Base-by-base conservation (phyloP, 2,797 vertebrate species). In the Vireo griseus region DNA sequence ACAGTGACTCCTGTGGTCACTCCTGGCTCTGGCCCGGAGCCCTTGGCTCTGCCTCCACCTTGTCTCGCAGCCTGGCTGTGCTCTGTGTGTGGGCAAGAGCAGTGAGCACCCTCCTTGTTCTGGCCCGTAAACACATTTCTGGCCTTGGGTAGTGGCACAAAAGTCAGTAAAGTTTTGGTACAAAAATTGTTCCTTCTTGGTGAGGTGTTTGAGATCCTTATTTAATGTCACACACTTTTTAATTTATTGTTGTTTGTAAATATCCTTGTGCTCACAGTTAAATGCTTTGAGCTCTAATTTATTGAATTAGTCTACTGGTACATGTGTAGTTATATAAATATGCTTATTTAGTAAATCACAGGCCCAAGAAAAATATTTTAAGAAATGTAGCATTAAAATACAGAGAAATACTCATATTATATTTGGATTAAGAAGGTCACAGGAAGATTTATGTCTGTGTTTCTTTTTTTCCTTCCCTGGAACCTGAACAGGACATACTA, bases 181-280 rank as follows among this genome's bases (percentile, higher is more conserved):
- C 71, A 19, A 28, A 37, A 79, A 42, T 19, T 24, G 24, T 17
- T 83, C 17, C 42, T 77, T 18, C 4, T 25, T 10, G 9, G 16
- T 11, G 37, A 78, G 16, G 16, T 61, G 18, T 91, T 45, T 31
- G 50, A 85, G 69, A 50, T 75, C 15, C 15, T 71, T 88, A 91
- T 91, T 93, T 92, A 96, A 92, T 75, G n/a, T 25, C 1, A 0
- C 37, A 17, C 24, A 14, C 6, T 0, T 55, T 45, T 83, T 75
- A 47, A 33, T 92, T 97, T 97, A 97, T 97, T 97, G 59, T 59
- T 12, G 45, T 91, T 92, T 96, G 92, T 97, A 97, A 95, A 96
- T 97, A 94, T 51, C 51, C 13, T 58, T 85, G 84, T 92, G 92
- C 76, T 92, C 90, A 68, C 11, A 19, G 44, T 75, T 81, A 44